Percentiles rank a stretch among this genome's conserved stretches.
Evolutionary conservation across 2,113 vertebrate species (phyloP).

Genomic region (Alaudala cheleensis): DNA sequence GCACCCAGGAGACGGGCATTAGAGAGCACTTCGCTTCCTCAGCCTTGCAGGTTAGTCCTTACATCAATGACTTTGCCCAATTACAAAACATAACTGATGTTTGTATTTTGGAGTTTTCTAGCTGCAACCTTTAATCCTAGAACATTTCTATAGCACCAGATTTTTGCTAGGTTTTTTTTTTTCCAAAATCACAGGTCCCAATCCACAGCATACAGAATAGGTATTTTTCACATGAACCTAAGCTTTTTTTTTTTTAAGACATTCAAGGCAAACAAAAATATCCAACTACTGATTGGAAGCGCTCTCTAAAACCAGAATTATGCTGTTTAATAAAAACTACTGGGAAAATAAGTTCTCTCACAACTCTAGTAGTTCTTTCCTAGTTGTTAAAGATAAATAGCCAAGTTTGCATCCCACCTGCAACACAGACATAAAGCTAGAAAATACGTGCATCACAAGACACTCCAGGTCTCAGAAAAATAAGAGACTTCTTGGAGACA

Average conservation of each 20-base stretch:
- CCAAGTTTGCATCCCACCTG: neutral
- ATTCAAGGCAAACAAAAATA: neutral
- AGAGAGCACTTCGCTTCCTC: constrained; percentile 35
- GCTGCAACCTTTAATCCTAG: neutral
- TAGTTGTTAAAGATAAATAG: neutral
- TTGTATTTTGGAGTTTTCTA: neutral
- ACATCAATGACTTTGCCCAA: neutral
- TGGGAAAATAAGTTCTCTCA: neutral
- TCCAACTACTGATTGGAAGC: neutral
- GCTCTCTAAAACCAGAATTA: neutral
- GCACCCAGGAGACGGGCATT: constrained; percentile 26
- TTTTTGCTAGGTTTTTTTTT: fast-evolving
- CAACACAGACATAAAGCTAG: neutral
- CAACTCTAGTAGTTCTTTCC: neutral
- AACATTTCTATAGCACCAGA: neutral
- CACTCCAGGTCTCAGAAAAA: neutral
- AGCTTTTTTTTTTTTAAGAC: neutral
- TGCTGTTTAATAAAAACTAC: neutral
- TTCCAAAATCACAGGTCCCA: neutral
- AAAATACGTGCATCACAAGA: neutral
- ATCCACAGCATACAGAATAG: neutral
- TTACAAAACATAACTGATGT: neutral
- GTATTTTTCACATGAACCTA: neutral
- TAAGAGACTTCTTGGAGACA: neutral
- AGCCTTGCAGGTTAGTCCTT: constrained; percentile 16